phyloP scores from a whole-genome alignment of 2,888 invertebrate genomes.

The Drosophila engyochracea region DNA sequence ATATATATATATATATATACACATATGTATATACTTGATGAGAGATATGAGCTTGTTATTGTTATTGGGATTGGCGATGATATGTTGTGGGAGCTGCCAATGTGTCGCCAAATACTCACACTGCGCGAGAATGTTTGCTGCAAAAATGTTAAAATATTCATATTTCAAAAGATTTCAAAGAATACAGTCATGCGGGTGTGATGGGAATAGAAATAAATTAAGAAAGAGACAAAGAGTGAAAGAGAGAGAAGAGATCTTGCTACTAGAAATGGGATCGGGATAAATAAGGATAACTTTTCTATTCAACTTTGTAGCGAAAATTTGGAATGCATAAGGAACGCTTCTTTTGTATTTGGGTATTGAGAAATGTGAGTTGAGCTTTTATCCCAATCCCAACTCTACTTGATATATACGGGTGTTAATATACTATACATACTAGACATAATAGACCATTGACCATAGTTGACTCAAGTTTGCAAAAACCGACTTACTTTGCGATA shows the following conservation, averaged over 20 bases:
- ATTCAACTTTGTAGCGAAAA: neutral
- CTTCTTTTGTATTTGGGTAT: too few relatives aligned
- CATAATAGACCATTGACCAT: neutral
- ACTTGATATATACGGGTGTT: conserved; percentile 3
- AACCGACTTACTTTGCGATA: conserved; percentile 90
- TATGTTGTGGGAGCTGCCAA: conserved; percentile 22
- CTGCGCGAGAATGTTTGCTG: conserved; percentile 78
- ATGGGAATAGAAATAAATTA: conserved; percentile 6
- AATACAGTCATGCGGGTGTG: conserved; percentile 30
- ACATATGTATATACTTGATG: neutral
- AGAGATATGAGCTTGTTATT: conserved; percentile 10
- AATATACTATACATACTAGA: conserved; percentile 1
- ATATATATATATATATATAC: neutral
- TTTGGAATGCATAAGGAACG: neutral
- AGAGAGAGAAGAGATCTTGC: neutral
- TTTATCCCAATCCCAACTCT: conserved; percentile 8
- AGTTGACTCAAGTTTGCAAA: neutral
- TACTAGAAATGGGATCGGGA: conserved; percentile 3
- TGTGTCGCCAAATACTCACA: conserved; percentile 66
- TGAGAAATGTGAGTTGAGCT: neutral
- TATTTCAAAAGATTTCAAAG: conserved; percentile 55
- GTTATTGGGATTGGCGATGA: neutral
- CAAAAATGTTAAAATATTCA: conserved; percentile 70
- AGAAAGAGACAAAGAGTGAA: neutral
- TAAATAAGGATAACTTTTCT: neutral